Base-by-base conservation (phyloP, 2,797 vertebrate genomes). In the Loris lydekkerianus region DNA sequence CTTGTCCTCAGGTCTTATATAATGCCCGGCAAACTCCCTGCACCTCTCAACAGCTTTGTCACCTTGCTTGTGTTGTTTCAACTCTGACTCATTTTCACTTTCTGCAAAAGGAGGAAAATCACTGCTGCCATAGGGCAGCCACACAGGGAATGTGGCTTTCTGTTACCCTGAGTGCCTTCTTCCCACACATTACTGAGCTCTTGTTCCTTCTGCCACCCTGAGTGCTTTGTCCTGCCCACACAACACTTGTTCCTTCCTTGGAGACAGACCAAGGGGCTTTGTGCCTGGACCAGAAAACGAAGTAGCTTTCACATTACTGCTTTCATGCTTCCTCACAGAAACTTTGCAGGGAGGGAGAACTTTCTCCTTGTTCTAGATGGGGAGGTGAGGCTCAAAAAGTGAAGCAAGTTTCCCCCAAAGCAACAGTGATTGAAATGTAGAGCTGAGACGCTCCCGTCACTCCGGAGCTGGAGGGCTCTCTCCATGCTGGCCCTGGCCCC, bases 251-350 rank as follows among this genome's bases (percentile, higher is more conserved):
- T 96, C 53, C 65, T 83, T 63, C 25, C 63, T 63, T 43, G 58
- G 58, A 86, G 49, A 27, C 31, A 6, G 1, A 0, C 63, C 60
- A 25, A 49, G 67, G 40, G 37, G 82, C 69, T 88, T 4, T 25
- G 15, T 10, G 5, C 83, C 92, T 37, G 46, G 90, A 84, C 81
- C 34, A 67, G 85, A 70, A 93, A 86, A 93, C 83, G 93, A 90
- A 94, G 37, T 56, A 34, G 49, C 37, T 43, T 92, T 95, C 63
- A 31, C 10, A 86, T 40, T 27, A 15, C 37, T 80, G 21, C n/a
- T 69, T 25, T 86, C 40, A n/a, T 72, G 49, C n/a, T 93, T 67
- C 31, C n/a, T 73, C 18, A 21, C 87, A 94, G 27, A 86, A 56
- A 23, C 2, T 7, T 76, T 43, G 72, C 9, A 63, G 15, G 18